Conservation (phyloP, 2,113 vertebrate species). For the Cynoglossus semilaevis region DNA sequence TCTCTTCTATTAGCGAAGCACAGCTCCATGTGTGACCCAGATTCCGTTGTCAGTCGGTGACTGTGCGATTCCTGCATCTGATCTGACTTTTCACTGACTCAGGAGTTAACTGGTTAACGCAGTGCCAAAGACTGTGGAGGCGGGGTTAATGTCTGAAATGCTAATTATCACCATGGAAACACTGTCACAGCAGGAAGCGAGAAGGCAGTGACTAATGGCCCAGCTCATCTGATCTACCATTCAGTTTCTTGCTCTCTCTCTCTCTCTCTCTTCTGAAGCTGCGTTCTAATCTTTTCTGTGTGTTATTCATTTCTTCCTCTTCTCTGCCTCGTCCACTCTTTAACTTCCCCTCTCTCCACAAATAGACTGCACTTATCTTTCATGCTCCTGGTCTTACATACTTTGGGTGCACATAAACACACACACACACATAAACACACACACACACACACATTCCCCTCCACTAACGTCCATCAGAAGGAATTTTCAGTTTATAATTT, state of each 20-base stretch:
- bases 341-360: constrained; percentile 6
- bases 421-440: not conserved
- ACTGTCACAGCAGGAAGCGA: constrained; percentile 63
- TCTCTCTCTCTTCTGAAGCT: constrained; percentile 24
- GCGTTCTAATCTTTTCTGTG: constrained; percentile 29
- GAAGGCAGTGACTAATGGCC: constrained; percentile 68
- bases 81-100: constrained; percentile 18
- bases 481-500: too few species aligned
- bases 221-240: constrained; percentile 61
- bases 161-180: constrained; percentile 69
- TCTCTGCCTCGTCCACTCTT: constrained; percentile 5
- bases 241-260: constrained; percentile 38
- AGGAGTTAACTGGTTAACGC: constrained; percentile 63
- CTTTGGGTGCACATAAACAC: not conserved
- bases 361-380: not conserved
- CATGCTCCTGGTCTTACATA: not conserved
- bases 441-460: not conserved
- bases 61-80: not conserved
- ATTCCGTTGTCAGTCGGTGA: too few species aligned
- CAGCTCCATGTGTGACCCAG: too few species aligned
- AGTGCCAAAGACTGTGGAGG: constrained; percentile 34
- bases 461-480: too few species aligned
- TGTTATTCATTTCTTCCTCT: constrained; percentile 39
- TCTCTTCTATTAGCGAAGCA: too few species aligned
- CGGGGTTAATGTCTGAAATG: constrained; percentile 65